Evolutionary conservation across 1,140 invertebrate species (phyloP).

Genomic region (Eueides isabella): DNA sequence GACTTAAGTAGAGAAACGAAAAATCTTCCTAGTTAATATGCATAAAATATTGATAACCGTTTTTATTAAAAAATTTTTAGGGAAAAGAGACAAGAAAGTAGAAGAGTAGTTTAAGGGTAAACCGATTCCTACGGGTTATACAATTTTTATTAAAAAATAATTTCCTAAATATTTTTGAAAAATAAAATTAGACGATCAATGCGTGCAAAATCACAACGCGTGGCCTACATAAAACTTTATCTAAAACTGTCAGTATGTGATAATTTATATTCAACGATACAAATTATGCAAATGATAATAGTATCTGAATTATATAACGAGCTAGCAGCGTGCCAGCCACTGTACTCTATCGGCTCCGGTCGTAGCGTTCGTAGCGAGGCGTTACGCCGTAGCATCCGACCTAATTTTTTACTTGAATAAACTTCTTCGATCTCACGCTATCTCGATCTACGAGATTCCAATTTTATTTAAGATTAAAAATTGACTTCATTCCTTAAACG

Average conservation of each 20-base stretch:
- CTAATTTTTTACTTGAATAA: conserved; percentile 38
- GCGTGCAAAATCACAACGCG: neutral
- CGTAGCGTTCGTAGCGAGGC: conserved; percentile 20
- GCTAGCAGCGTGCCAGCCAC: conserved; percentile 14
- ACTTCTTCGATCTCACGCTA: conserved; percentile 28
- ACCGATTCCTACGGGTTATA: too few species aligned
- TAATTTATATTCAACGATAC: conserved; percentile 5
- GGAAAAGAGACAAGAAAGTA: too few species aligned
- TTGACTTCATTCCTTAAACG: neutral
- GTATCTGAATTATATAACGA: conserved; percentile 16
- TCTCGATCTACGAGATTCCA: conserved; percentile 31
- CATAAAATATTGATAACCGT: too few species aligned
- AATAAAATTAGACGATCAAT: neutral
- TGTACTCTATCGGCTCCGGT: neutral
- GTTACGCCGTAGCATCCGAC: conserved; percentile 27
- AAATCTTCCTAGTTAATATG: too few species aligned
- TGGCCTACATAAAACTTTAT: neutral
- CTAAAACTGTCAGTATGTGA: conserved; percentile 4
- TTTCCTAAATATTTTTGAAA: neutral
- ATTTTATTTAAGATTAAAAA: conserved; percentile 29
- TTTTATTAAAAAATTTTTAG: too few species aligned
- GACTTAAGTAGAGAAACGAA: too few species aligned
- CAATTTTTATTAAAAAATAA: too few species aligned
- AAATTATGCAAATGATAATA: conserved; percentile 2
- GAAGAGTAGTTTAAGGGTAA: too few species aligned